phyloP scores from a whole-genome alignment of 1,140 invertebrate species.

The Dreissena polymorpha region DNA sequence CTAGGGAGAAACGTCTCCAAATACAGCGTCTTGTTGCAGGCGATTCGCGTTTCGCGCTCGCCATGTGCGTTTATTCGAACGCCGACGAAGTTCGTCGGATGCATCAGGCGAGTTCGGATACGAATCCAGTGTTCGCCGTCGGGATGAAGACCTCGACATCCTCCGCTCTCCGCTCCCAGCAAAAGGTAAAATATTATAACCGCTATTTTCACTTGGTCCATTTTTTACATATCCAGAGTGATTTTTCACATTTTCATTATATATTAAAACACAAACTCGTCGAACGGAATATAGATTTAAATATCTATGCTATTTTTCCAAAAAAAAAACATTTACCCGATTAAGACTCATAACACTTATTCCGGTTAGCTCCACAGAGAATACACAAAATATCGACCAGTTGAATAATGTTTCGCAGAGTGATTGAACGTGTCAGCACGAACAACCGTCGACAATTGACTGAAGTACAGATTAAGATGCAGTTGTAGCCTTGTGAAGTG shows the following conservation, averaged over 20 bases:
- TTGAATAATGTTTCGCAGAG: no score
- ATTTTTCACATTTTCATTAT: constrained; percentile 27
- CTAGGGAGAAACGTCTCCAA: constrained; percentile 49
- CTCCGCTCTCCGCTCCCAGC: not conserved
- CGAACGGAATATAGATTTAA: no score
- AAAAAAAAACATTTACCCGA: no score
- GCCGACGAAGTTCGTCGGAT: constrained; percentile 46
- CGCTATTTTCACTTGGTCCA: constrained; percentile 34
- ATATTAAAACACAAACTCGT: no score
- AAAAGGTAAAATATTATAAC: constrained; percentile 17
- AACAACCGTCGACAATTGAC: no score
- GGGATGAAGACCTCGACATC: not conserved
- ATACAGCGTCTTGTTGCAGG: constrained; percentile 20
- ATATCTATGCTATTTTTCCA: no score
- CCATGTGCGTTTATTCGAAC: constrained; percentile 35
- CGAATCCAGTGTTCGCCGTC: constrained; percentile 5
- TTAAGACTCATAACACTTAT: no score
- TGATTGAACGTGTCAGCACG: no score
- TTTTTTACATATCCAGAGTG: constrained; percentile 20
- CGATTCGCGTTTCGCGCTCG: constrained; percentile 55
- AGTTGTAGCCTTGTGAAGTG: no score
- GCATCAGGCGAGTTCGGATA: constrained; percentile 28
- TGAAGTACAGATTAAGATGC: no score
- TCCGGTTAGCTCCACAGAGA: no score
- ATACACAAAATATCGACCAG: no score